These are phyloP conservation scores for Sinosuthora webbiana DNA, from an alignment of 2,113 vertebrate genomes.

Conservation along the genomic window DNA sequence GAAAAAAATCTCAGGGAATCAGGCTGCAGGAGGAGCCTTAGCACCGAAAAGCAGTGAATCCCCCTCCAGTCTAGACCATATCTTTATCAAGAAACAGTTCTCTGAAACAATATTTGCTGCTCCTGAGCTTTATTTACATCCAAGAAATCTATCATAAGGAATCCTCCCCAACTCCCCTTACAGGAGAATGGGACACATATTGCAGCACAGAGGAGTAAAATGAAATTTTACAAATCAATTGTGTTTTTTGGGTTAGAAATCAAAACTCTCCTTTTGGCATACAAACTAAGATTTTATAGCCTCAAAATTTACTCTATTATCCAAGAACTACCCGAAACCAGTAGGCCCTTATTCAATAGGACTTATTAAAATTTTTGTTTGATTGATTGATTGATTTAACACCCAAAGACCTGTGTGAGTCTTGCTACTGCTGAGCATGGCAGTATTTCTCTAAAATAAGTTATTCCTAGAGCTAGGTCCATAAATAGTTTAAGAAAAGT, in stretches of 20 bases:
- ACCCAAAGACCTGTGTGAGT: neutral
- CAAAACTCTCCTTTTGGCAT: neutral
- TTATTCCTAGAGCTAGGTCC: neutral
- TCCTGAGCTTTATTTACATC: neutral
- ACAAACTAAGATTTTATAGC: neutral
- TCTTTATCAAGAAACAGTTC: neutral
- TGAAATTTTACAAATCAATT: neutral
- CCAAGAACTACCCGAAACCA: neutral
- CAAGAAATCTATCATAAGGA: neutral
- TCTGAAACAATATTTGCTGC: neutral
- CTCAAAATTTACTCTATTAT: neutral
- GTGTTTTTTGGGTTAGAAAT: neutral
- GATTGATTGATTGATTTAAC: neutral
- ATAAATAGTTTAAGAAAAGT: neutral
- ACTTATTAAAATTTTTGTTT: neutral
- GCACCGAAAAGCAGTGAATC: neutral
- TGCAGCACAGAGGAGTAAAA: neutral
- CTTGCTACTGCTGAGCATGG: neutral
- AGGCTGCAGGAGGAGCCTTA: neutral
- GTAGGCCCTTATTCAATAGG: neutral
- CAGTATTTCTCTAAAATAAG: neutral
- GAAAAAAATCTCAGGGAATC: neutral
- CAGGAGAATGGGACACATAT: accelerated
- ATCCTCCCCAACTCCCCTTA: no score
- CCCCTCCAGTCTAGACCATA: accelerated